Conservation (phyloP, 1,140 invertebrate genomes). For the Caenorhabditis inopinata region DNA sequence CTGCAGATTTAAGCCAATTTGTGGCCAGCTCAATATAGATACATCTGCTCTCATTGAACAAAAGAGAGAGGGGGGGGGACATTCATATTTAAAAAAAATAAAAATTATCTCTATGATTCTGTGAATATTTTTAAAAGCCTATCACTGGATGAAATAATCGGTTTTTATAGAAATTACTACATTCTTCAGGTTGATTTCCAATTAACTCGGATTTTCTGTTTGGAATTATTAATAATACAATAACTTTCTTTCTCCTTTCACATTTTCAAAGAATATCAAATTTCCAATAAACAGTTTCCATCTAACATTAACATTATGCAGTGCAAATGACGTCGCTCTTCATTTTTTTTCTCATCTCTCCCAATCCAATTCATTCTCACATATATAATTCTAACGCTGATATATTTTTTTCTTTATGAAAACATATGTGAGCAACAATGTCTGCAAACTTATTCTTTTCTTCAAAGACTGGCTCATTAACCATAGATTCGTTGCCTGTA, state of each 20-base stretch:
- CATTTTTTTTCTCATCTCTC: background rate
- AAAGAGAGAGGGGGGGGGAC: no score
- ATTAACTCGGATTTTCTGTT: no score
- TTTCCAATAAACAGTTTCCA: background rate
- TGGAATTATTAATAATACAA: no score
- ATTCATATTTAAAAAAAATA: no score
- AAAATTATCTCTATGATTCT: no score
- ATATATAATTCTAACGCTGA: background rate
- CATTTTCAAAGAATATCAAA: background rate
- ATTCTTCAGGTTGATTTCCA: no score
- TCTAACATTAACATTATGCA: no score
- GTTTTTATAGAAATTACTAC: no score
- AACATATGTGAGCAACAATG: conserved; percentile 23
- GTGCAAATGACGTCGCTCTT: background rate
- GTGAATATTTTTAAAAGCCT: no score
- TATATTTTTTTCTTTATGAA: background rate
- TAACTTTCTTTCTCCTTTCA: no score
- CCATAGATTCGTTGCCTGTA: background rate
- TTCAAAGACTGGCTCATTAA: conserved; percentile 1
- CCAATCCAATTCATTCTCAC: background rate
- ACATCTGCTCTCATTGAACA: background rate
- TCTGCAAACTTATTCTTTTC: background rate
- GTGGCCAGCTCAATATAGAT: background rate
- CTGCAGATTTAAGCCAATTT: conserved; percentile 23
- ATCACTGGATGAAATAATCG: no score